Evolutionary conservation across 2,888 invertebrate species (phyloP), one percentile per base, ranked within the genome.

Genomic region (Cerceris rybyensis): DNA sequence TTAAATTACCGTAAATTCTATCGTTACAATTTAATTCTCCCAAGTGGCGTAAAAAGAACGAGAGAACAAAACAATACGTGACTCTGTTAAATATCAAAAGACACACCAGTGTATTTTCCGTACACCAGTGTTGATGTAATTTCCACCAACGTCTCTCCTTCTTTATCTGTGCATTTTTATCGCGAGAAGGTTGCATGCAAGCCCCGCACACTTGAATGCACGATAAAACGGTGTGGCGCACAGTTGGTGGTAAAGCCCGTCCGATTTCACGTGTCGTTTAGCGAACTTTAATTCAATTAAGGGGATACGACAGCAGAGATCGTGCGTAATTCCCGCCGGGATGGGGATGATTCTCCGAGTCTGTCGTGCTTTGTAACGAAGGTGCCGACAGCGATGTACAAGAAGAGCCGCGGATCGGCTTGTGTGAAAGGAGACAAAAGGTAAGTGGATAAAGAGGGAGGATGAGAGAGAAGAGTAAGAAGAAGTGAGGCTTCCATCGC

Each of bases 271-370:
- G 81, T 85, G 78, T 75, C 84, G 84, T 84, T 82, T 82, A 81
- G 76, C 81, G 81, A 82, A 78, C 79, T 86, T 86, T 85, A 83
- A 87, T 87, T 87, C 86, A 83, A 84, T 87, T 83, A 81, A 81
- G 77, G 77, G 77, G 79, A 80, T 65, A 70, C 60, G 70, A 60
- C 67, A 68, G 43, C 59, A 54, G 61, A 80, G 74, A 78, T 82
- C 73, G 82, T 59, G 76, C 77, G 78, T 75, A 81, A 83, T 82
- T 79, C 73, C 71, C 71, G 57, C 65, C 49, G 59, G 79, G 76
- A 82, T 82, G 81, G 81, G 82, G 78, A 78, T 69, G 70, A 82
- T 68, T 78, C 70, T 55, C 16, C 14, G 58, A 49, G 64, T 58
- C 60, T 28, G 58, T 49, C 42, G 69, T 39, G 14, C 55, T 52